Evolutionary conservation across 2,113 vertebrate species (phyloP), one percentile per base, ranked within the genome.

Genomic region (Python bivittatus): DNA sequence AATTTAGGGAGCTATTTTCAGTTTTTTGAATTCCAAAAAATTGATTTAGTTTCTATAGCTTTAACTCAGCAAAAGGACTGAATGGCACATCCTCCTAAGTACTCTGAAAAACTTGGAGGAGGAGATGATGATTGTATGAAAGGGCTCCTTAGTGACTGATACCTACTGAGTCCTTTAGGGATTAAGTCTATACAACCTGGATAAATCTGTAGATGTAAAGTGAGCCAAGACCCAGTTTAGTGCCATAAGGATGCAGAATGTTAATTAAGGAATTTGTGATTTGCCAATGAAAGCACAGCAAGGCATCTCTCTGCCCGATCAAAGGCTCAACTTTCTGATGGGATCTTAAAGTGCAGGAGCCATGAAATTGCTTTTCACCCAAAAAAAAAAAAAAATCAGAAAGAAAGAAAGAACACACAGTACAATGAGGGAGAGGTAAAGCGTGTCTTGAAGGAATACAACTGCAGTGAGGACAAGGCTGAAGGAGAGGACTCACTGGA

Each of bases 191-290:
- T 83, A 84, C 88, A 90, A 92, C 0, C 93, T 94, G 95, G 96
- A 96, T 96, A 97, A 96, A 54, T 64, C 95, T 94, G 93, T 95
- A 92, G 93, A 95, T 96, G 95, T 97, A 97, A 96, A 96, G 96
- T 0, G 90, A 97, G 95, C 93, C 94, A 90, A 94, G 94, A 93
- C 94, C 91, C 90, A 96, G 95, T 94, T 92, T 95, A 97, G 96
- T 92, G 92, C 96, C 96, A 96, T 96, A 96, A 95, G 97, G 96
- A 97, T 95, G 96, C 97, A 94, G 97, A 97, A 96, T 96, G 97
- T 98, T 98, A 98, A 98, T 98, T 97, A 98, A 98, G 96, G 96
- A 97, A 97, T 95, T 97, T 97, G 97, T 96, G 97, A 97, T 97
- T 98, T 98, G 97, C 97, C 97, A 97, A 96, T 97, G 97, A 97